Conservation (phyloP, 2,113 vertebrate species). For the Aspiorhynchus laticeps region DNA sequence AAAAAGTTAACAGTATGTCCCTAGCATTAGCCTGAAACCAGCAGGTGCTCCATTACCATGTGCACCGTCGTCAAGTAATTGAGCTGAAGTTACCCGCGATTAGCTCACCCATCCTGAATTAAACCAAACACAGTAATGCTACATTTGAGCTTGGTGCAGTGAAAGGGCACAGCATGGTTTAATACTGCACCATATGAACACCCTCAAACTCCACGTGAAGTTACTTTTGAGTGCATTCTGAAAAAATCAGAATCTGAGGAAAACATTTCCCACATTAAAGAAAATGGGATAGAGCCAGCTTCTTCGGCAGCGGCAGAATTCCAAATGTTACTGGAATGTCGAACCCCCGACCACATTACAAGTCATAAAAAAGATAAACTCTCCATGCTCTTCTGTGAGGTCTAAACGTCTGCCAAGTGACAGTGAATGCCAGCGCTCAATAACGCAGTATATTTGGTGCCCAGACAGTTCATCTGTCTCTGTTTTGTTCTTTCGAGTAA, state of each 20-base stretch:
- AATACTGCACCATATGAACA: not conserved
- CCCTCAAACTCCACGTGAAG: not conserved
- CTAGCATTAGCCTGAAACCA: not conserved
- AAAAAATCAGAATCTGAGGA: not conserved
- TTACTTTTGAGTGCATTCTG: not conserved
- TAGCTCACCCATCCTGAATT: not conserved
- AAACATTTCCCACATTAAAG: conserved; percentile 19
- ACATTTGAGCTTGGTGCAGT: conserved; percentile 15
- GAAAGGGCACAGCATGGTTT: not conserved
- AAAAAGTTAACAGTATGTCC: not conserved
- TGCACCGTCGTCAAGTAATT: not conserved
- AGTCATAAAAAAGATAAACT: conserved; percentile 64
- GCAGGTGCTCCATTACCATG: conserved; percentile 29
- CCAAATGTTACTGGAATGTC: conserved; percentile 50
- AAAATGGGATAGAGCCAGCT: not conserved
- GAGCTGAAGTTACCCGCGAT: not conserved
- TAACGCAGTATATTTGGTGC: conserved; percentile 17
- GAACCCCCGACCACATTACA: conserved; percentile 63
- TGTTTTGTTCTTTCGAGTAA: conserved; percentile 23
- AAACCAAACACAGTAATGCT: conserved; percentile 17
- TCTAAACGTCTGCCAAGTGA: conserved; percentile 16
- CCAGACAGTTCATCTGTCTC: conserved; percentile 1
- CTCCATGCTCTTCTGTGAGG: conserved; percentile 69
- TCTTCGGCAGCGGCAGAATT: not conserved
- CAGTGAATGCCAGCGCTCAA: not conserved